These are phyloP conservation scores for Malthinus flaveolus DNA, from an alignment of 2,888 invertebrate species.

Conservation along the genomic window DNA sequence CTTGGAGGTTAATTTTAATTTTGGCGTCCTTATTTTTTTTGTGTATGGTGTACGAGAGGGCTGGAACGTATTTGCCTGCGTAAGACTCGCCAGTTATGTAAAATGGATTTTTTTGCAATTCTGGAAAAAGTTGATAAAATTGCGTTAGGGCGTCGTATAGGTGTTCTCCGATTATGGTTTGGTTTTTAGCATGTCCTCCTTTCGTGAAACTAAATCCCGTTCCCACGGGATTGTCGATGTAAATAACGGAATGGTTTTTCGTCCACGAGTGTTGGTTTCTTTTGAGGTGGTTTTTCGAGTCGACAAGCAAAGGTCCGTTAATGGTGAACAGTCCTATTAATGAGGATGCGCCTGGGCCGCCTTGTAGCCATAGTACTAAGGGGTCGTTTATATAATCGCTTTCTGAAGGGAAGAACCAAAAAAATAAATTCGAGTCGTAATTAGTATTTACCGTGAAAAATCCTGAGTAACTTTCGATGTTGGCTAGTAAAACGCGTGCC, in stretches of 20 bases:
- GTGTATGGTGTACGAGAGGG: conserved; percentile 60
- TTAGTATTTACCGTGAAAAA: background rate
- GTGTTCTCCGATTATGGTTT: conserved; percentile 75
- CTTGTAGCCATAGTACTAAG: conserved; percentile 62
- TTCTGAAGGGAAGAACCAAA: conserved; percentile 67
- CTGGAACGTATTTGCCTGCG: conserved; percentile 61
- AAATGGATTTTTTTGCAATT: conserved; percentile 59
- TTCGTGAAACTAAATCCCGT: conserved; percentile 87
- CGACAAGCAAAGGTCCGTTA: conserved; percentile 60
- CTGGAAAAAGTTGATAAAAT: conserved; percentile 67
- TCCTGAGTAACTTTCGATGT: conserved; percentile 1
- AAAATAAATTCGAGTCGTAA: conserved; percentile 56
- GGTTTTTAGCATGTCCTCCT: conserved; percentile 74
- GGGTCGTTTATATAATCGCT: conserved; percentile 54
- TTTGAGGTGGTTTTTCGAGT: background rate
- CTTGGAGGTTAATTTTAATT: conserved; percentile 55
- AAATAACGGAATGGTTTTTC: conserved; percentile 72
- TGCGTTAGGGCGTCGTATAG: conserved; percentile 72
- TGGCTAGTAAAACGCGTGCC: background rate
- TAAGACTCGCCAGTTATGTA: conserved; percentile 67
- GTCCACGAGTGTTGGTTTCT: conserved; percentile 70
- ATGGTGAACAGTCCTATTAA: conserved; percentile 62
- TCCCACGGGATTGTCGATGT: conserved; percentile 88
- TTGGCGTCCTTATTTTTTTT: conserved; percentile 49
- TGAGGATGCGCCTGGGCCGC: conserved; percentile 62